A percentile compares a stretch with the other conserved stretches of the same genome.
Conservation (phyloP, 1,140 invertebrate species). For the Bombus haemorrhoidalis region DNA sequence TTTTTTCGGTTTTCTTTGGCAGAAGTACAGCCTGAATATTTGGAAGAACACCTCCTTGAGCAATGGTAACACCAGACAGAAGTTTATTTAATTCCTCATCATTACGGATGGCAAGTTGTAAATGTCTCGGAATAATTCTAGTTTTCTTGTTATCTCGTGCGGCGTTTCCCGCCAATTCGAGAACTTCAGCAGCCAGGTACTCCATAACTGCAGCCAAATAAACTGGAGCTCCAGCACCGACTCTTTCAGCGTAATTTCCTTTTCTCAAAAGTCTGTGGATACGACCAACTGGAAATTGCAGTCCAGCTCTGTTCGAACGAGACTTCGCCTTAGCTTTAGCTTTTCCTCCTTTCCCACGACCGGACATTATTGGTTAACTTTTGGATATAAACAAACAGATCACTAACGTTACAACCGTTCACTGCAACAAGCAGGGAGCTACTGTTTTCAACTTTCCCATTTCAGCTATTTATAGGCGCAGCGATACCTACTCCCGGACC, state of each 20-base stretch:
- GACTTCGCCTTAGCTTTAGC: conserved; percentile 83
- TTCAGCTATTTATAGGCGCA: not conserved
- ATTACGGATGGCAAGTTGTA: conserved; percentile 66
- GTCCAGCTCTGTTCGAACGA: conserved; percentile 83
- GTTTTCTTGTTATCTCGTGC: conserved; percentile 67
- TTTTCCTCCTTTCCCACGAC: conserved; percentile 82
- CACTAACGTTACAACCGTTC: not conserved
- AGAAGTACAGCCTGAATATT: conserved; percentile 83
- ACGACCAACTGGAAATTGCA: conserved; percentile 65
- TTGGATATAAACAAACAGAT: not conserved
- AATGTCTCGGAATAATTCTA: conserved; percentile 72
- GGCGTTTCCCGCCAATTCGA: conserved; percentile 73
- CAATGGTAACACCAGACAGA: conserved; percentile 87
- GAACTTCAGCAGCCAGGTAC: conserved; percentile 85
- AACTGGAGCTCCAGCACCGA: conserved; percentile 82
- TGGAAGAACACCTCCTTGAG: conserved; percentile 87
- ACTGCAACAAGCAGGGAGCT: too few relatives aligned
- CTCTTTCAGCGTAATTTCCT: conserved; percentile 71
- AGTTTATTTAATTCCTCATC: conserved; percentile 87
- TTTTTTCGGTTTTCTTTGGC: conserved; percentile 62
- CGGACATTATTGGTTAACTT: conserved; percentile 77
- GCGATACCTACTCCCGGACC: not conserved
- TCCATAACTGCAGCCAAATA: conserved; percentile 75
- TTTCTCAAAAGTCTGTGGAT: conserved; percentile 61
- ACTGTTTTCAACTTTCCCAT: rapidly evolving